A percentile compares a stretch with the other conserved stretches of the same genome.
Conservation (phyloP, 2,113 vertebrate genomes). For the Carlito syrichta region DNA sequence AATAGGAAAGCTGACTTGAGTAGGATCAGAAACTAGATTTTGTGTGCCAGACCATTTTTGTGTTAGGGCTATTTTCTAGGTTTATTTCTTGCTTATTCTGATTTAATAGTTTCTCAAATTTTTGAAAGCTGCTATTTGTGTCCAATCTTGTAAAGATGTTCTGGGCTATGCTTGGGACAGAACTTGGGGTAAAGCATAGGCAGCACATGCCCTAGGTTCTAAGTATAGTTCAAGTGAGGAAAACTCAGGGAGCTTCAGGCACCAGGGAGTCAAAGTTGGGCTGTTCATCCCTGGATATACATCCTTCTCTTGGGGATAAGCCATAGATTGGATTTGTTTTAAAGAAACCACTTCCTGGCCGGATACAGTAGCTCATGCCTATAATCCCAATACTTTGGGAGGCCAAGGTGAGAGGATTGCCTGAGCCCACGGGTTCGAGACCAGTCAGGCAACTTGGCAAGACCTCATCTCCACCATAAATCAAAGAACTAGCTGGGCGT, state of each 20-base stretch:
- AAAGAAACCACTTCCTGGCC: too few relatives aligned
- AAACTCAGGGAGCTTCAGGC: not conserved
- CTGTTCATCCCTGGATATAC: not conserved
- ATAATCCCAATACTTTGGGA: too few relatives aligned
- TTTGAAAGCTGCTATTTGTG: not conserved
- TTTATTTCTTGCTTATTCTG: not conserved
- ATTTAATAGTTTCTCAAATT: not conserved
- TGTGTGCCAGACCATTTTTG: not conserved
- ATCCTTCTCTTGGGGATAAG: not conserved
- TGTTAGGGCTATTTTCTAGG: not conserved
- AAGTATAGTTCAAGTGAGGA: not conserved
- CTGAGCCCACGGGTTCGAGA: too few relatives aligned
- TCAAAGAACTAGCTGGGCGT: too few relatives aligned
- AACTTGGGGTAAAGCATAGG: not conserved
- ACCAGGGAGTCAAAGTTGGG: not conserved
- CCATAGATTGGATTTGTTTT: not conserved
- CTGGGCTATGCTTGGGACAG: not conserved
- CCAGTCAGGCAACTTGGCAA: too few relatives aligned
- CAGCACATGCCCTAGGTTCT: not conserved
- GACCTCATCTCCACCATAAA: too few relatives aligned
- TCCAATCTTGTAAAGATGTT: not conserved
- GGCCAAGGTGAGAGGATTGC: too few relatives aligned
- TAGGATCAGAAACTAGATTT: not conserved
- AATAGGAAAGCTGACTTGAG: not conserved
- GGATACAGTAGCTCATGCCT: too few relatives aligned